Base-by-base conservation (phyloP, 2,797 vertebrate species). In the Capromys pilorides region DNA sequence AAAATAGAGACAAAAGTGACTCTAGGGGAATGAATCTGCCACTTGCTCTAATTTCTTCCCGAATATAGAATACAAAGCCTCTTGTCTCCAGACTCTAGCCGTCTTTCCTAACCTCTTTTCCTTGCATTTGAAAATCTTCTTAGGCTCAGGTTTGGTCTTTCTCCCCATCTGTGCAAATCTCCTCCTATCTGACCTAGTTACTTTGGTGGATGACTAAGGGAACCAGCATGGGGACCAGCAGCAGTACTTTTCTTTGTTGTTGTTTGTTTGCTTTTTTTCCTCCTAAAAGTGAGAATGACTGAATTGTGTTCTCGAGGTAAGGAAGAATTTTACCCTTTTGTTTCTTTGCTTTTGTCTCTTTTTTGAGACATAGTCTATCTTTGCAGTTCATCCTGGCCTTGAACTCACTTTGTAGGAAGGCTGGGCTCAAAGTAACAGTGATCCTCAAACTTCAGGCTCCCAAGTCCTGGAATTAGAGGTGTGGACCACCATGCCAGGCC, bases 151-250 rank as follows among this genome's bases (percentile, higher is more conserved):
- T 59, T 82, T 66, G 49, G 69, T 33, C 21, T 94, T 36, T 83
- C 71, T 83, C 51, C 33, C 59, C 13, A 26, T 45, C 69, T 67
- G 80, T 39, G 64, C 84, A 73, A 71, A 9, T 16, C 5, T 79
- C 22, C 87, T 95, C 73, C 51, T 79, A 28, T 51, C 75, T 95
- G 89, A 93, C 94, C 97, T 77, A 95, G 75, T 96, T 97, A 94
- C 79, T 90, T 41, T 51, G 24, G 80, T 77, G 93, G 71, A 95
- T 89, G 86, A 97, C 96, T 57, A 96, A 93, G 94, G 90, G 83
- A 90, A 95, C 69, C 31, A 95, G 85, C 86, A 67, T 57, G 89
- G 95, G 78, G 95, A 96, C 77, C 14, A 36, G 73, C 12, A 69
- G 54, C 59, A 75, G 85, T 67, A 41, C 5, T 22, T 45, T 13